Percentiles rank a stretch among this genome's conserved stretches.
These are phyloP conservation scores for Ephestia elutella DNA, from an alignment of 1,140 invertebrate species.

Conservation along the genomic window DNA sequence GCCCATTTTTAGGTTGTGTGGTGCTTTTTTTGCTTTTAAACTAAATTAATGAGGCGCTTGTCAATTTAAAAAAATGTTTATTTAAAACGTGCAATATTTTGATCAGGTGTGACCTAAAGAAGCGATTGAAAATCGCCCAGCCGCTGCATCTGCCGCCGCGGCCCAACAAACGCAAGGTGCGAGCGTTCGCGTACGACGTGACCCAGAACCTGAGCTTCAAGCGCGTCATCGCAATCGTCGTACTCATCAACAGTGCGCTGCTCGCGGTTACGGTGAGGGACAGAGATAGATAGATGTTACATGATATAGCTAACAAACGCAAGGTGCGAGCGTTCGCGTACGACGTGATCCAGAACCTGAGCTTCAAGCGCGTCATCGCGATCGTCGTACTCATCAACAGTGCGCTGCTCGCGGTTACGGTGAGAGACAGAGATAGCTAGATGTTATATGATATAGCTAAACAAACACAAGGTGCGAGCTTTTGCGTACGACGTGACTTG, in stretches of 20 bases:
- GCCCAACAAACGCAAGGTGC: slow-evolving; percentile 91
- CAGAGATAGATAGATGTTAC: not conserved
- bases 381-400: slow-evolving; percentile 94
- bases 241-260: slow-evolving; percentile 93
- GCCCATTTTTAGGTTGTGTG: no score
- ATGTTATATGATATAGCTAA: no score
- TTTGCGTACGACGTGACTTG: slow-evolving; percentile 99
- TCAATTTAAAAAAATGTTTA: no score
- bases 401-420: slow-evolving; percentile 92
- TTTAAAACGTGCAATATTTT: not conserved
- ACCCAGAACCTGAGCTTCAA: slow-evolving; percentile 98
- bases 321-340: slow-evolving; percentile 96
- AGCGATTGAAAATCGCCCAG: slow-evolving; percentile 98
- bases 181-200: slow-evolving; percentile 97
- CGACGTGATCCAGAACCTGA: slow-evolving; percentile 97
- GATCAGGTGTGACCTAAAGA: slow-evolving; percentile 96
- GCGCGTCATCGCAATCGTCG: slow-evolving; percentile 92
- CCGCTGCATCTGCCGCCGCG: slow-evolving; percentile 97
- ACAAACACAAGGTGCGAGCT: slow-evolving; percentile 90
- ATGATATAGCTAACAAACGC: no score
- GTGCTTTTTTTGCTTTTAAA: no score
- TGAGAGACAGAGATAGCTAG: slow-evolving; percentile 63
- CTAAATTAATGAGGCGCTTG: no score
- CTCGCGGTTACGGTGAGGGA: slow-evolving; percentile 89
- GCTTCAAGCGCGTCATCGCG: slow-evolving; percentile 96